phyloP scores from a whole-genome alignment of 2,888 invertebrate species.

The Graphium colonna region DNA sequence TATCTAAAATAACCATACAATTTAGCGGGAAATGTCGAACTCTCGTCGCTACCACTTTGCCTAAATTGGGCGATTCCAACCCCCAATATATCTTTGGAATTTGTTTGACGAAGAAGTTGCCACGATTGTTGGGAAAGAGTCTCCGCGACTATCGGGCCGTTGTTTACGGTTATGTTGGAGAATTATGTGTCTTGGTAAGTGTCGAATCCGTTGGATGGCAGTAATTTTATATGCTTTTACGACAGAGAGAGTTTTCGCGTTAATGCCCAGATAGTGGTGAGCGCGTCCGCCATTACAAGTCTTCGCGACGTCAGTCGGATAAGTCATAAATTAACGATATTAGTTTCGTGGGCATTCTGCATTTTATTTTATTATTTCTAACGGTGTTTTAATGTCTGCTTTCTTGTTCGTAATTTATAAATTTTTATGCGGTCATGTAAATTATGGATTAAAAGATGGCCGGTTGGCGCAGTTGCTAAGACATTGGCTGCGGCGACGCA shows the following conservation, averaged over 20 bases:
- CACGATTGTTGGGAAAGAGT: conserved; percentile 55
- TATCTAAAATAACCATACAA: conserved; percentile 76
- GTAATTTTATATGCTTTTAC: conserved; percentile 45
- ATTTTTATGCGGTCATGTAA: no score
- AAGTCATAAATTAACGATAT: conserved; percentile 19
- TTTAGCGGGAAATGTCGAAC: conserved; percentile 69
- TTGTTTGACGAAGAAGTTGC: conserved; percentile 70
- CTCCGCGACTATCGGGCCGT: conserved; percentile 58
- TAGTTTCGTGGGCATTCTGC: no score
- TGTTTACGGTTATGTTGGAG: conserved; percentile 65
- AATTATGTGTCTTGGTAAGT: conserved; percentile 55
- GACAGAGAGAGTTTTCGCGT: conserved; percentile 42
- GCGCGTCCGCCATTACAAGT: conserved; percentile 31
- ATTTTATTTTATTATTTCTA: no score
- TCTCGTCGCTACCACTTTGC: conserved; percentile 70
- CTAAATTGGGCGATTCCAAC: conserved; percentile 73
- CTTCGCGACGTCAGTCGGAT: conserved; percentile 20
- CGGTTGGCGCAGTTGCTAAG: no score
- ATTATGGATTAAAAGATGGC: no score
- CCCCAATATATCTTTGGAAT: conserved; percentile 69
- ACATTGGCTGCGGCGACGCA: background rate
- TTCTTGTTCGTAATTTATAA: no score
- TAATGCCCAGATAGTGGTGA: conserved; percentile 45
- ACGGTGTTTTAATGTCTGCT: no score
- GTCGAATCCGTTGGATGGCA: conserved; percentile 43